These are phyloP conservation scores for Gallinago media DNA, from an alignment of 2,113 vertebrate genomes.

Conservation along the genomic window DNA sequence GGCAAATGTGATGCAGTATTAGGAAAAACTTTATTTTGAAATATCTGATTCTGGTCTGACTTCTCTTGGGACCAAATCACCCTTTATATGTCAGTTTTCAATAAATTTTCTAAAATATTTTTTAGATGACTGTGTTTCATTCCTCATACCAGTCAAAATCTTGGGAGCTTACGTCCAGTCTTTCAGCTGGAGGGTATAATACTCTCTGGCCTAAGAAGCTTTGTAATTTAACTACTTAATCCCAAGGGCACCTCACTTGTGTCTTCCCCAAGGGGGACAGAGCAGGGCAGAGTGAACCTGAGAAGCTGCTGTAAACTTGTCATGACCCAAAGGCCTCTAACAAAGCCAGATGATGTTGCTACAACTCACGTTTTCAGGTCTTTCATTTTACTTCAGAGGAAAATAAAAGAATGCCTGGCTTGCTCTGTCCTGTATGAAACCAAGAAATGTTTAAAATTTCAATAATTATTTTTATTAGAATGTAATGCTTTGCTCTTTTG, in stretches of 20 bases:
- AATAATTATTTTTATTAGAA: not conserved
- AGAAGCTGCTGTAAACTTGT: not conserved
- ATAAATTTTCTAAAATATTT: constrained; percentile 75
- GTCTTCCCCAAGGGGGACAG: not conserved
- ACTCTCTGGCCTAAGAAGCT: not conserved
- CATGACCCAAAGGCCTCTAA: not conserved
- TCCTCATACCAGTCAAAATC: not conserved
- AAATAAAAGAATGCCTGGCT: not conserved
- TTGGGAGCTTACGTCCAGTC: not conserved
- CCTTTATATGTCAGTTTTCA: constrained; percentile 78
- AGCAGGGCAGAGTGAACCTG: not conserved
- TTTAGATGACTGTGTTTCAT: constrained; percentile 51
- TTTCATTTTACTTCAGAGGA: not conserved
- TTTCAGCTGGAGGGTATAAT: not conserved
- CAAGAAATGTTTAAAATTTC: not conserved
- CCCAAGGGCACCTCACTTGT: not conserved
- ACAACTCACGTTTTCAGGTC: not conserved
- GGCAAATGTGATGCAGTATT: constrained; percentile 19
- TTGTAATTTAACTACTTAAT: not conserved
- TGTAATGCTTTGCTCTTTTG: not conserved
- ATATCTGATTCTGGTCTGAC: constrained; percentile 69
- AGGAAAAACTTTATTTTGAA: constrained; percentile 64
- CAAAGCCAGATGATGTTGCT: not conserved
- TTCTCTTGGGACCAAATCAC: constrained; percentile 65
- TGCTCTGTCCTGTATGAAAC: not conserved